These are phyloP conservation scores for Bombus confusus DNA, from an alignment of 1,140 invertebrate genomes.

Conservation along the genomic window DNA sequence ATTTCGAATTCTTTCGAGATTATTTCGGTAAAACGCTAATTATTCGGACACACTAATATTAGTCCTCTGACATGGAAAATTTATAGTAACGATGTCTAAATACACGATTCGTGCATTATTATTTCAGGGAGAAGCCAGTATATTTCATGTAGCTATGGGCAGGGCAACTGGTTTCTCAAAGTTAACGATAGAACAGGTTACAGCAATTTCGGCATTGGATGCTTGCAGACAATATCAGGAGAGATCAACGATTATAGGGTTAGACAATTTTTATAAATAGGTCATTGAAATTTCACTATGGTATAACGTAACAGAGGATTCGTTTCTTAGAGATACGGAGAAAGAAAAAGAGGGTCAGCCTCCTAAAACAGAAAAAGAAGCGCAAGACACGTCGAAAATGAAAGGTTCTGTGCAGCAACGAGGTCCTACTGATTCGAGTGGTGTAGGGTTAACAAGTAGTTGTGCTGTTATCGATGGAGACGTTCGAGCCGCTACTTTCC, in stretches of 20 bases:
- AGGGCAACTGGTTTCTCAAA: slow-evolving; percentile 79
- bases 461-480: slow-evolving; percentile 80
- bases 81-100: not conserved
- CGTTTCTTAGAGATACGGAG: slow-evolving; percentile 28
- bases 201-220: slow-evolving; percentile 80
- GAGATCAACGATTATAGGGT: slow-evolving; percentile 72
- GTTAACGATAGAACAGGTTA: slow-evolving; percentile 81
- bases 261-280: not conserved
- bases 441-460: slow-evolving; percentile 54
- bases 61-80: not conserved
- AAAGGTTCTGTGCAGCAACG: slow-evolving; percentile 57
- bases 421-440: slow-evolving; percentile 61
- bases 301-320: not conserved
- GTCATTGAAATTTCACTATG: not conserved
- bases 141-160: slow-evolving; percentile 84
- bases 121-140: slow-evolving; percentile 83
- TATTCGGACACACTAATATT: not conserved
- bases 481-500: slow-evolving; percentile 94
- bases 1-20: slow-evolving; percentile 83
- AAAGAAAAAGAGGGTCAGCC: slow-evolving; percentile 67
- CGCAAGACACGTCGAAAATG: slow-evolving; percentile 56
- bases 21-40: slow-evolving; percentile 78
- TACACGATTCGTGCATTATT: slow-evolving; percentile 1
- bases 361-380: slow-evolving; percentile 67
- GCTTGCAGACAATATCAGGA: slow-evolving; percentile 73